phyloP scores from a whole-genome alignment of 1,140 invertebrate species.

The Zaprionus africanus region DNA sequence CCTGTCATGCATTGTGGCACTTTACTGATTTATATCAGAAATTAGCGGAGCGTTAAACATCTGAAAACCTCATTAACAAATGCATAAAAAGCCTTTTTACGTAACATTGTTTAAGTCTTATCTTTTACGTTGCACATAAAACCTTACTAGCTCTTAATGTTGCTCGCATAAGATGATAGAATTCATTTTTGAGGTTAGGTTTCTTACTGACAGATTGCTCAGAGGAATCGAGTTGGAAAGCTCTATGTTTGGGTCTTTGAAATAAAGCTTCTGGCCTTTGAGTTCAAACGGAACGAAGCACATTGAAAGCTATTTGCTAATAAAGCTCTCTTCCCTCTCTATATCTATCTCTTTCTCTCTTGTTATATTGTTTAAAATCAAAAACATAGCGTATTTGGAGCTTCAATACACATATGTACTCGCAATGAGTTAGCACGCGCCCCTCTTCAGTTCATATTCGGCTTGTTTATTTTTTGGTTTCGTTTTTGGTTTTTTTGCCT shows the following conservation, averaged over 20 bases:
- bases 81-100: conserved; percentile 21
- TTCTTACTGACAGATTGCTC: neutral
- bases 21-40: conserved; percentile 30
- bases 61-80: conserved; percentile 23
- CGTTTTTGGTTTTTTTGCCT: neutral
- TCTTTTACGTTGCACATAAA: neutral
- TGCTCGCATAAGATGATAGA: neutral
- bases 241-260: no score
- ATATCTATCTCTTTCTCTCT: neutral
- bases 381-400: neutral
- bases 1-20: conserved; percentile 27
- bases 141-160: conserved; percentile 1
- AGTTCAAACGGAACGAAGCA: no score
- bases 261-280: no score
- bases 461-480: conserved; percentile 3
- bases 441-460: neutral
- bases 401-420: neutral
- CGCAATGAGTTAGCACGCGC: neutral
- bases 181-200: neutral
- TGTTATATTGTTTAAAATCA: neutral
- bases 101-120: conserved; percentile 4
- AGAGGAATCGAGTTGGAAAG: no score
- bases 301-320: no score
- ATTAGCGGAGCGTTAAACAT: conserved; percentile 24
- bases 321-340: no score